phyloP scores from a whole-genome alignment of 2,113 vertebrate genomes.

The Aviceda subcristata region DNA sequence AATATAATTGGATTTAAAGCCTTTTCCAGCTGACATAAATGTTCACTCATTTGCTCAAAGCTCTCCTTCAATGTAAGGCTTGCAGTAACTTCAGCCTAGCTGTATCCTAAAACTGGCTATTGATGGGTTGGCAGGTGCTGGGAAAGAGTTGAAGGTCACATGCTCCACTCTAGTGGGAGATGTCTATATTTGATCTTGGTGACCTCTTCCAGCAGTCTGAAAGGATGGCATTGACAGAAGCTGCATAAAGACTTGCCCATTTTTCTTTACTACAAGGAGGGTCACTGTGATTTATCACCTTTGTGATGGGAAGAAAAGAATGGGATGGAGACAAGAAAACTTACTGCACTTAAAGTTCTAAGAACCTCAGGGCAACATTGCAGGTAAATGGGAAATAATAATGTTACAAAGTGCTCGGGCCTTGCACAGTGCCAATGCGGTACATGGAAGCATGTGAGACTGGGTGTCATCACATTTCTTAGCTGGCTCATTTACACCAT shows the following conservation, averaged over 20 bases:
- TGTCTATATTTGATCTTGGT: slow-evolving; percentile 49
- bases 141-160: slow-evolving; percentile 24
- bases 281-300: slow-evolving; percentile 16
- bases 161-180: slow-evolving; percentile 7
- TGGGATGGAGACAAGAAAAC: background rate
- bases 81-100: background rate
- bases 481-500: background rate
- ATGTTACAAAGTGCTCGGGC: background rate
- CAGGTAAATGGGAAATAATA: background rate
- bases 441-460: background rate
- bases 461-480: background rate
- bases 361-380: background rate
- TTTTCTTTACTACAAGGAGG: slow-evolving; percentile 33
- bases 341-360: background rate
- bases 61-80: background rate
- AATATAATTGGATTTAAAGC: background rate
- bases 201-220: slow-evolving; percentile 40
- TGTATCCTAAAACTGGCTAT: slow-evolving; percentile 30
- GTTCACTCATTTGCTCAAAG: slow-evolving; percentile 14
- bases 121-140: slow-evolving; percentile 32
- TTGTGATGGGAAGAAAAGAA: slow-evolving; percentile 9
- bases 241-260: slow-evolving; percentile 31
- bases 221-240: slow-evolving; percentile 50
- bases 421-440: background rate
- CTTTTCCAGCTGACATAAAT: slow-evolving; percentile 1